Percentiles rank a stretch among this genome's conserved stretches.
phyloP scores from a whole-genome alignment of 2,113 vertebrate genomes.

The Myxocyprinus asiaticus region DNA sequence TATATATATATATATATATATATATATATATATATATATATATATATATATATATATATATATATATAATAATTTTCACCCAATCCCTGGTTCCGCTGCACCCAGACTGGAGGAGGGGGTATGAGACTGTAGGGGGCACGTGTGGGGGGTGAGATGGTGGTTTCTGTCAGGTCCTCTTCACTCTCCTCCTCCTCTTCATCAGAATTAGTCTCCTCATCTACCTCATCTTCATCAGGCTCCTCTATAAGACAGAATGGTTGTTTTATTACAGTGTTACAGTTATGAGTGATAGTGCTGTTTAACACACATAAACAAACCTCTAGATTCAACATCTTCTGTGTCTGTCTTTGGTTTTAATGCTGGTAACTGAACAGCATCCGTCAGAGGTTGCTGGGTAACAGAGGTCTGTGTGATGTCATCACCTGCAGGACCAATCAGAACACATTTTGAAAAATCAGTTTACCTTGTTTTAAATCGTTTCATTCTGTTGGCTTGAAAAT shows the following conservation, averaged over 20 bases:
- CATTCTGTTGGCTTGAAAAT: no score
- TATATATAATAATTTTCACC: conserved; percentile 69
- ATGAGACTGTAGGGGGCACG: conserved; percentile 82
- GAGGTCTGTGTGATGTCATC: conserved; percentile 48
- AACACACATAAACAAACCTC: conserved; percentile 74
- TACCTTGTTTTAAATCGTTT: no score
- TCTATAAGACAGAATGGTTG: conserved; percentile 56
- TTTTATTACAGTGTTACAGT: neutral
- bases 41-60: no score
- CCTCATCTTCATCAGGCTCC: conserved; percentile 85
- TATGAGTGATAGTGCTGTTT: neutral
- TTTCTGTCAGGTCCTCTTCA: conserved; percentile 80
- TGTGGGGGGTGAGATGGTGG: conserved; percentile 73
- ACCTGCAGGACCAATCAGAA: conserved; percentile 30
- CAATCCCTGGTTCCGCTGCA: conserved; percentile 91
- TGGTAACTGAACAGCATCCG: conserved; percentile 52
- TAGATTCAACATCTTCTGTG: conserved; percentile 80
- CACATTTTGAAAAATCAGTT: neutral
- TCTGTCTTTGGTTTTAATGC: conserved; percentile 62
- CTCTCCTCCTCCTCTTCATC: conserved; percentile 87
- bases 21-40: no score
- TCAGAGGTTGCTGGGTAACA: conserved; percentile 26
- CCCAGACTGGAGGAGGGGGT: conserved; percentile 88
- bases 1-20: no score
- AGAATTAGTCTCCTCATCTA: conserved; percentile 83